Conservation (phyloP, 1,140 invertebrate genomes). For the Nasonia vitripennis region DNA sequence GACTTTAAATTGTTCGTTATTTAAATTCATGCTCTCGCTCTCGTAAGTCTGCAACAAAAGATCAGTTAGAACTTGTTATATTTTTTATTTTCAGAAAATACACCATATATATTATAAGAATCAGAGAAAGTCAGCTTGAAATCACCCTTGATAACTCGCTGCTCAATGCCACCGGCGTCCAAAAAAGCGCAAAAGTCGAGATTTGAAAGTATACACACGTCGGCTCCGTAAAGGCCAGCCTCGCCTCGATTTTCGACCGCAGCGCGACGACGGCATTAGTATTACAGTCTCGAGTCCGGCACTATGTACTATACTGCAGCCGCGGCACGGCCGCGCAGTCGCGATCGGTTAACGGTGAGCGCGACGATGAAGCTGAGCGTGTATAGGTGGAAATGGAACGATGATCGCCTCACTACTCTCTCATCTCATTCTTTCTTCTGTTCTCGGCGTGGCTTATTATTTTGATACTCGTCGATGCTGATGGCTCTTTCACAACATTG, state of each 20-base stretch:
- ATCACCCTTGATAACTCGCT: too few relatives aligned
- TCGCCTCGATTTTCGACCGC: neutral
- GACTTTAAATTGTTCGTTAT: too few relatives aligned
- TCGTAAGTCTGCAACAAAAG: too few relatives aligned
- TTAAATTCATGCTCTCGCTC: too few relatives aligned
- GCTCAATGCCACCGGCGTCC: too few relatives aligned
- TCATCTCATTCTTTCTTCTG: neutral
- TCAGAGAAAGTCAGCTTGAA: too few relatives aligned
- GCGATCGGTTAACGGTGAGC: constrained; percentile 33
- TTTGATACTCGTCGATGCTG: neutral
- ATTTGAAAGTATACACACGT: constrained; percentile 23
- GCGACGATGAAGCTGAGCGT: neutral
- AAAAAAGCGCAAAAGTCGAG: too few relatives aligned
- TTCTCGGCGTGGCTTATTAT: neutral
- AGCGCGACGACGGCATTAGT: neutral
- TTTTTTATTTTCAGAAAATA: too few relatives aligned
- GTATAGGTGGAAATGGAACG: constrained; percentile 38
- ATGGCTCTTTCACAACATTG: neutral
- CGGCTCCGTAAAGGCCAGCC: too few relatives aligned
- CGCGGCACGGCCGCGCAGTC: neutral
- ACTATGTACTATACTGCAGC: neutral
- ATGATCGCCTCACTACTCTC: neutral
- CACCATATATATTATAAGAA: too few relatives aligned
- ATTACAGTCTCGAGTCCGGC: too few relatives aligned
- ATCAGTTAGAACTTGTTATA: too few relatives aligned